These are phyloP conservation scores for Eulemur macaco DNA, from an alignment of 2,113 vertebrate genomes.

Conservation along the genomic window DNA sequence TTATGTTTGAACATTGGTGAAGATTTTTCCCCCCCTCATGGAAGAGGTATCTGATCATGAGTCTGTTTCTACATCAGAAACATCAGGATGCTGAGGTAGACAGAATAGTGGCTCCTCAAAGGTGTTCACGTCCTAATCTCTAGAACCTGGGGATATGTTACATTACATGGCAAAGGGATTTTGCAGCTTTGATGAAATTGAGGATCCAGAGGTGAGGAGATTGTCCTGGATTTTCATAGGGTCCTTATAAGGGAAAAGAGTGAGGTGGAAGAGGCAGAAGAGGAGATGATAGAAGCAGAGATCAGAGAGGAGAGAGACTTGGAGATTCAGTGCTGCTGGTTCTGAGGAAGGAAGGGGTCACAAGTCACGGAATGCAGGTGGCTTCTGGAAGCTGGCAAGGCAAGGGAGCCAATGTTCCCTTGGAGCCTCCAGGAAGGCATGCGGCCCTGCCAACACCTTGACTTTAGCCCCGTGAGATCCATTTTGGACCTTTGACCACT, in stretches of 20 bases:
- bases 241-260: neutral
- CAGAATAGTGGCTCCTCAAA: neutral
- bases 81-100: neutral
- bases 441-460: neutral
- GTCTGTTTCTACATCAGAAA: neutral
- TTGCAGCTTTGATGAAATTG: neutral
- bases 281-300: neutral
- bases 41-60: neutral
- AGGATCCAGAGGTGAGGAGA: neutral
- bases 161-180: neutral
- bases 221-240: neutral
- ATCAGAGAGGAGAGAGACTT: neutral
- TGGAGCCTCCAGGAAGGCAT: neutral
- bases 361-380: neutral
- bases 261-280: neutral
- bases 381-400: neutral
- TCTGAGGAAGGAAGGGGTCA: neutral
- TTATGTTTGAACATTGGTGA: neutral
- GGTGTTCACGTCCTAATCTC: neutral
- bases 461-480: neutral
- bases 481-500: neutral
- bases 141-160: neutral
- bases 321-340: neutral
- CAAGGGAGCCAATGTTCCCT: too few relatives aligned
- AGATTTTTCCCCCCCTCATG: neutral